Percentiles rank a stretch among this genome's conserved stretches.
These are phyloP conservation scores for Nemopilema nomurai DNA, from an alignment of 30 jellyfish, hydroid and myxozoan species.

Conservation along the genomic window DNA sequence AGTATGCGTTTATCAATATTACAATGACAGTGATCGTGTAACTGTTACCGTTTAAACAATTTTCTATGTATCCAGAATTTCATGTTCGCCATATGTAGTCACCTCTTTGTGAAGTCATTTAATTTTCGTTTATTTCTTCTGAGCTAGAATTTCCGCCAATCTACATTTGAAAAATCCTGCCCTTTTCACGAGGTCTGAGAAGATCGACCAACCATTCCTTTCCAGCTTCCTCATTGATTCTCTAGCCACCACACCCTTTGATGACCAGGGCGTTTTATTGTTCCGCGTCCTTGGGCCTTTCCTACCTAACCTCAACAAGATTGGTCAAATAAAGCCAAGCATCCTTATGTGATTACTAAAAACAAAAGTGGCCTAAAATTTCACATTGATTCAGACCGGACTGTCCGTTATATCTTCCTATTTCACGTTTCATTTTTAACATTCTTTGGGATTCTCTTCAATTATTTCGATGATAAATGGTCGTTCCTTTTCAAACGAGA, in stretches of 20 bases:
- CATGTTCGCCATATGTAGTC: neutral
- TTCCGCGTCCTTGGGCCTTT: neutral
- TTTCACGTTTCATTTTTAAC: neutral
- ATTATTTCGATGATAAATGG: neutral
- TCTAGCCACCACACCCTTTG: neutral
- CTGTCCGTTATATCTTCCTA: neutral
- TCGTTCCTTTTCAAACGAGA: neutral
- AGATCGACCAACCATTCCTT: conserved; percentile 12
- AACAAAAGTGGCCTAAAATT: neutral
- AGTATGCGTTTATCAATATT: neutral
- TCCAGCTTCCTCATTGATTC: conserved; percentile 45
- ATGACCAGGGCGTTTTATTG: conserved; percentile 8
- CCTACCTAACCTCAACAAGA: conserved; percentile 12
- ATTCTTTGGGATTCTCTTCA: neutral
- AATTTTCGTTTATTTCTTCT: neutral
- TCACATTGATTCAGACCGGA: neutral
- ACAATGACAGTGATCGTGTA: neutral
- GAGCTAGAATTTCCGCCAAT: neutral
- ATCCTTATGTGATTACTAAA: neutral
- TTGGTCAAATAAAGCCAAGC: neutral
- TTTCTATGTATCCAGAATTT: neutral
- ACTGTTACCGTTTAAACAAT: neutral
- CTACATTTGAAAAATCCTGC: neutral
- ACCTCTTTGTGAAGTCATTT: neutral
- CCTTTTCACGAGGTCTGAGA: neutral